A percentile compares a stretch with the other conserved stretches of the same genome.
phyloP scores from a whole-genome alignment of 2,888 invertebrate genomes.

The Laothoe populi region DNA sequence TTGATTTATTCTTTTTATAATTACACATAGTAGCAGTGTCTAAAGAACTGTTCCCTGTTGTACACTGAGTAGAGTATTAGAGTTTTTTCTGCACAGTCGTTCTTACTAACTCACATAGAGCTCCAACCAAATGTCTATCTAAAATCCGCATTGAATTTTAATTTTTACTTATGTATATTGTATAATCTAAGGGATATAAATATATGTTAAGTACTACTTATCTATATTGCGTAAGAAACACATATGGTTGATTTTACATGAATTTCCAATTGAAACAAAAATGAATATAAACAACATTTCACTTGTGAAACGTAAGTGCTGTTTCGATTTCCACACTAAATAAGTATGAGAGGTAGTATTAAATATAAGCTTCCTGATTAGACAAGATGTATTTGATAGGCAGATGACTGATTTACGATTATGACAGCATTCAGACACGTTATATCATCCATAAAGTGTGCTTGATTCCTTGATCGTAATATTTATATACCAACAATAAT shows the following conservation, averaged over 20 bases:
- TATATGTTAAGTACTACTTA: background rate
- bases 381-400: background rate
- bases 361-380: constrained; percentile 2
- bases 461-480: background rate
- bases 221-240: background rate
- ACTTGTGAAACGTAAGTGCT: background rate
- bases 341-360: background rate
- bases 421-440: background rate
- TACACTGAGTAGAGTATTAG: too few relatives aligned
- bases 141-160: too few relatives aligned
- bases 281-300: background rate
- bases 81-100: too few relatives aligned
- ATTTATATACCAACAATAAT: background rate
- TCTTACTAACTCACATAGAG: too few relatives aligned
- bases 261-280: background rate
- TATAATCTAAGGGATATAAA: background rate
- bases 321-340: background rate
- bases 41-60: background rate
- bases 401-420: background rate
- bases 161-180: too few relatives aligned
- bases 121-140: too few relatives aligned
- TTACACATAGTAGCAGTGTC: background rate
- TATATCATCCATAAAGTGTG: background rate
- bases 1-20: background rate
- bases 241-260: background rate